Conservation (phyloP, 1,140 invertebrate genomes). For the Araneus ventricosus region DNA sequence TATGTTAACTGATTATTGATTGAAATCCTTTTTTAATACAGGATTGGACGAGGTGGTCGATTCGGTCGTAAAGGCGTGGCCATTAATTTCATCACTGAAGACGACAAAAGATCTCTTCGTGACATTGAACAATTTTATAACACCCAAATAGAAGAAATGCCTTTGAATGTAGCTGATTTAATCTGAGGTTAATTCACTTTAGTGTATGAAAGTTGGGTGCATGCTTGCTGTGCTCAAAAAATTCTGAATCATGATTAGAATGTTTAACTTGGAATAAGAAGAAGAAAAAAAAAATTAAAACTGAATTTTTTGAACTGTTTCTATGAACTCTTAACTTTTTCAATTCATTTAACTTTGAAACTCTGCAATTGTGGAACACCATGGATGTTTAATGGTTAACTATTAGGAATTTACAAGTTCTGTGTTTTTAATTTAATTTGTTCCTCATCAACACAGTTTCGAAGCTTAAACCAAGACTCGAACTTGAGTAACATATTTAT, state of each 20-base stretch:
- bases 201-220: constrained; percentile 73
- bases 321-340: constrained; percentile 22
- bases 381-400: constrained; percentile 33
- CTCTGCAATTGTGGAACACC: constrained; percentile 38
- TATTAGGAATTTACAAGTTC: not conserved
- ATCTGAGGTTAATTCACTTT: constrained; percentile 84
- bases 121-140: constrained; percentile 99
- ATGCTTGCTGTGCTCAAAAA: constrained; percentile 72
- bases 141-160: constrained; percentile 99
- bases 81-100: constrained; percentile 98
- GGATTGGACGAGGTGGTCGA: constrained; percentile 99
- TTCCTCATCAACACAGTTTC: constrained; percentile 47
- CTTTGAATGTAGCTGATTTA: constrained; percentile 98
- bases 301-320: constrained; percentile 51
- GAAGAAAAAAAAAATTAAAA: constrained; percentile 27
- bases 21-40: constrained; percentile 79
- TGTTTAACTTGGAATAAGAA: constrained; percentile 50
- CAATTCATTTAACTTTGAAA: constrained; percentile 52
- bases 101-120: constrained; percentile 94
- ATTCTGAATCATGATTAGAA: constrained; percentile 52
- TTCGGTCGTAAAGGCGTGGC: constrained; percentile 99
- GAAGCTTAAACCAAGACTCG: constrained; percentile 13
- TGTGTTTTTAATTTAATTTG: constrained; percentile 26
- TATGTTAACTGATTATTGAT: too few species aligned
- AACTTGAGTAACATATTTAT: constrained; percentile 39